Conservation (phyloP, 2,888 invertebrate genomes). For the Athripsodes cinereus region DNA sequence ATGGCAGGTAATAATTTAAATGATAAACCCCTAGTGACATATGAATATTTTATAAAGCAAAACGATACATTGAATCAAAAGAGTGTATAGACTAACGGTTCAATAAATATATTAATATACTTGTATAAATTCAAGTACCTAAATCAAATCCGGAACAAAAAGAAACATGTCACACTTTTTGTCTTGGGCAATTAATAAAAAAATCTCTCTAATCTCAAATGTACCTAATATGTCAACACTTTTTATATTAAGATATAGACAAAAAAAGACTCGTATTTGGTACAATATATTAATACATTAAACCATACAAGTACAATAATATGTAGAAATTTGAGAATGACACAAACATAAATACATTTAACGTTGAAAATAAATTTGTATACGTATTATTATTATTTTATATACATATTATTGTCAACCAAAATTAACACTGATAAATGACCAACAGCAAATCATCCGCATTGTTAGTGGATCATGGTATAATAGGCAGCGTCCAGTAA, state of each 20-base stretch:
- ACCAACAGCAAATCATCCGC: conserved; percentile 13
- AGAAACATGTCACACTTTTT: background rate
- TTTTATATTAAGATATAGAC: background rate
- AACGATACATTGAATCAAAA: no score
- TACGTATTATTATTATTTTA: no score
- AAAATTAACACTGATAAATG: conserved; percentile 15
- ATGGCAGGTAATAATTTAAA: no score
- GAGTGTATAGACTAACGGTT: no score
- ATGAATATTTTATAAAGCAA: no score
- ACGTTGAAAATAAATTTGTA: no score
- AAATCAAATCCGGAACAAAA: background rate
- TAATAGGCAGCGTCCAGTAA: background rate
- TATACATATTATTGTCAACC: conserved; percentile 4
- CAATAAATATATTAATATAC: no score
- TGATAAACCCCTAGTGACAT: no score
- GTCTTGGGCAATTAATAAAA: background rate
- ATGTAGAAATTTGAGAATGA: no score
- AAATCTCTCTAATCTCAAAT: background rate
- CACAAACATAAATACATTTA: background rate
- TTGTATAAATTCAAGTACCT: no score
- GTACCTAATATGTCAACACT: background rate
- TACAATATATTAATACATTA: no score
- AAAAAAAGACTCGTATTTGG: background rate
- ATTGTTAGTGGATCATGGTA: conserved; percentile 3
- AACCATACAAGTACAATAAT: no score